Conservation (phyloP, 2,113 vertebrate species). For the Glaucomys volans region DNA sequence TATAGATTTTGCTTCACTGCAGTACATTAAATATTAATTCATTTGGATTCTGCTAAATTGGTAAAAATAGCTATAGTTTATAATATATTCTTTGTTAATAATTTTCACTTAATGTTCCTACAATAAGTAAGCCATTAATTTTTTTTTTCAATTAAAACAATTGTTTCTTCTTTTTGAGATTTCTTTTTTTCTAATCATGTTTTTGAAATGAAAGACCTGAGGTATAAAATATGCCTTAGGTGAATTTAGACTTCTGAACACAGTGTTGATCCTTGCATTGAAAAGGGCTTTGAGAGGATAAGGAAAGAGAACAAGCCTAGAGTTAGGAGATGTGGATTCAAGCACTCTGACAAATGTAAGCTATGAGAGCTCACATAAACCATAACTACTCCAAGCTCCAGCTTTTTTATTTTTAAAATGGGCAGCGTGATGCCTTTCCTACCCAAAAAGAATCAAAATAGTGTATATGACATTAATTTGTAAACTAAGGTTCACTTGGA, state of each 20-base stretch:
- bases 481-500: background rate
- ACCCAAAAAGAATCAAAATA: background rate
- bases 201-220: background rate
- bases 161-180: background rate
- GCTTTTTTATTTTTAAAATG: background rate
- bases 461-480: background rate
- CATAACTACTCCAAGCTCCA: background rate
- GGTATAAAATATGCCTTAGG: background rate
- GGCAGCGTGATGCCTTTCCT: background rate
- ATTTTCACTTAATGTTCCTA: background rate
- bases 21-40: background rate
- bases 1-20: background rate
- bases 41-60: background rate
- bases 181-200: background rate
- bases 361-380: background rate
- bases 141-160: constrained; percentile 7
- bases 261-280: background rate
- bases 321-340: background rate
- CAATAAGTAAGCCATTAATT: background rate
- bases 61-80: constrained; percentile 23
- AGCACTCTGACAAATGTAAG: background rate
- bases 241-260: background rate
- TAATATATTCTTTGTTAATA: constrained; percentile 22
- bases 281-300: background rate
- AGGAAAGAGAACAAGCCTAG: background rate